A percentile compares a stretch with the other conserved stretches of the same genome.
phyloP scores from a whole-genome alignment of 2,888 invertebrate genomes.

The Chirona hameri region DNA sequence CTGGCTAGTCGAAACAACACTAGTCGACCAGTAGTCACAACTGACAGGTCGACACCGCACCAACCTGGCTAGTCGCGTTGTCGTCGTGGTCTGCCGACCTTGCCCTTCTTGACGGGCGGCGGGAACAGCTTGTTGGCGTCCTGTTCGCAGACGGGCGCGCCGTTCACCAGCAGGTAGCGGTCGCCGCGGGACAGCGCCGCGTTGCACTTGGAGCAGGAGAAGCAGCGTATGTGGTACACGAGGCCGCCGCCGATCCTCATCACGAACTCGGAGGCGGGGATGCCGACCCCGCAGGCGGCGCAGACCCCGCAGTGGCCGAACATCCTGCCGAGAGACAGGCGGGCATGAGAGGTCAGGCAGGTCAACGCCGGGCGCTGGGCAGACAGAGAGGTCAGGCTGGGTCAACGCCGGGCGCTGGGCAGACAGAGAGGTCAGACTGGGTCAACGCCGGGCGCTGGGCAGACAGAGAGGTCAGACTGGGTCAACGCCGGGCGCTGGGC shows the following conservation, averaged over 20 bases:
- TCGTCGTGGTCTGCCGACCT: constrained; percentile 81
- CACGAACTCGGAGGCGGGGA: constrained; percentile 89
- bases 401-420: no score
- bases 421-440: no score
- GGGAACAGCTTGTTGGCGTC: constrained; percentile 86
- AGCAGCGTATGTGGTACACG: constrained; percentile 94
- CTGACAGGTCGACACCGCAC: background rate
- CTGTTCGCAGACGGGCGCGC: constrained; percentile 87
- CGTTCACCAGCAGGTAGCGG: constrained; percentile 87
- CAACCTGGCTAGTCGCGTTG: constrained; percentile 70
- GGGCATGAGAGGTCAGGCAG: no score
- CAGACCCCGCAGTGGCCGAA: constrained; percentile 87
- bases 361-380: no score
- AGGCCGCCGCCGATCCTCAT: constrained; percentile 68
- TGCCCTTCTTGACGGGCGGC: constrained; percentile 70
- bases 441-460: no score
- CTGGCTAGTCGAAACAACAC: background rate
- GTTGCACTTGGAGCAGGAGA: constrained; percentile 90
- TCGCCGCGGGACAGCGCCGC: constrained; percentile 85
- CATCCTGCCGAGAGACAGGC: constrained; percentile 62
- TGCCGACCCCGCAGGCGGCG: constrained; percentile 84
- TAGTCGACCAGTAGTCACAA: no score
- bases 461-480: no score
- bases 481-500: no score
- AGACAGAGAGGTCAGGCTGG: no score